Evolutionary conservation across 2,113 vertebrate genomes (phyloP).

Genomic region (Austrofundulus limnaeus): DNA sequence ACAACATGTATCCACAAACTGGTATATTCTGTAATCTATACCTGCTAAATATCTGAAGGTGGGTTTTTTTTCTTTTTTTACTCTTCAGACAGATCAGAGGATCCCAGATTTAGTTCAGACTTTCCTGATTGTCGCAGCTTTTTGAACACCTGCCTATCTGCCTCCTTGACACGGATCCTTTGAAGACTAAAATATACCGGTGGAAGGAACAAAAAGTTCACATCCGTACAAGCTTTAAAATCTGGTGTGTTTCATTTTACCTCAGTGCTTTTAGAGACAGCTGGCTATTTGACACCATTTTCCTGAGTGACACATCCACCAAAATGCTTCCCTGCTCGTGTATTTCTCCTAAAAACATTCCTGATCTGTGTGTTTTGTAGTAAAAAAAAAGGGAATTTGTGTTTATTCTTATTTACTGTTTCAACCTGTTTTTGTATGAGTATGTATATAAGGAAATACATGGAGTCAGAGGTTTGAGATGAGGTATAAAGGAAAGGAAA

Average conservation of each 20-base stretch:
- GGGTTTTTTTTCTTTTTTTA: too few species aligned
- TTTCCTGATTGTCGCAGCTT: constrained; percentile 62
- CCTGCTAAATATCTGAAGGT: constrained; percentile 72
- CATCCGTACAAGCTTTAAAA: constrained; percentile 67
- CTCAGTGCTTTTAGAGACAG: constrained; percentile 50
- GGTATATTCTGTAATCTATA: constrained; percentile 62
- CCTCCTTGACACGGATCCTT: constrained; percentile 64
- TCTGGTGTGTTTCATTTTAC: constrained; percentile 60
- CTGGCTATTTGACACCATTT: constrained; percentile 49
- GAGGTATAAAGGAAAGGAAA: constrained; percentile 7
- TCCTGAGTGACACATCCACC: constrained; percentile 42
- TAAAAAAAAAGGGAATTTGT: background rate
- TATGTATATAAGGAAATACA: constrained; percentile 4
- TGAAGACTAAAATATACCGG: constrained; percentile 58
- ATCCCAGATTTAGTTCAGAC: constrained; percentile 58
- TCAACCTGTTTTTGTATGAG: background rate
- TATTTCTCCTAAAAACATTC: background rate
- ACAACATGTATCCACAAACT: constrained; percentile 61
- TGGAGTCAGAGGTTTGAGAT: background rate
- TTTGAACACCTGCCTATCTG: constrained; percentile 56
- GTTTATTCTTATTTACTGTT: background rate
- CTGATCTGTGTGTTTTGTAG: constrained; percentile 2
- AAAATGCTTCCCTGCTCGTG: constrained; percentile 8
- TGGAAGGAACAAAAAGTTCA: constrained; percentile 64
- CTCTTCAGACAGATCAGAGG: constrained; percentile 59